These are phyloP conservation scores for Mesodorylaimus sp. DNA, from an alignment of 2,888 invertebrate genomes.

Conservation along the genomic window DNA sequence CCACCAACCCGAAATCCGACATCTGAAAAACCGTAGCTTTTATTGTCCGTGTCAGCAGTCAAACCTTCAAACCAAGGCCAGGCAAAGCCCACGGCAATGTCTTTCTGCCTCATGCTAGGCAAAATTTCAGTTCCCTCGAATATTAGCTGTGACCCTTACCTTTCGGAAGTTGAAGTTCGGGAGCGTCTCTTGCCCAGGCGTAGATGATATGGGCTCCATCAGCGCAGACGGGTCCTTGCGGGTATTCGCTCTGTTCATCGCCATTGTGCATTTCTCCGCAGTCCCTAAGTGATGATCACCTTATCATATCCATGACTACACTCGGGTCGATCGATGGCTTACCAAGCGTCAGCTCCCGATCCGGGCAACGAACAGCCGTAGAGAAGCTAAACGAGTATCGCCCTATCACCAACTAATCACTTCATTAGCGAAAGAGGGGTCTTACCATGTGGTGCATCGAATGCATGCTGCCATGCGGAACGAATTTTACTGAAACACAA, in stretches of 20 bases:
- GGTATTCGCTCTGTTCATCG: constrained; percentile 24
- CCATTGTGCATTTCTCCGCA: constrained; percentile 71
- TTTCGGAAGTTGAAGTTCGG: constrained; percentile 54
- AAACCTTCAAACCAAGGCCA: neutral
- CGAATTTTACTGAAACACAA: constrained; percentile 54
- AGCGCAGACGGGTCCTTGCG: constrained; percentile 51
- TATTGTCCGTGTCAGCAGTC: neutral
- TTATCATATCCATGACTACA: too few relatives aligned
- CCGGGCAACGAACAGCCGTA: too few relatives aligned
- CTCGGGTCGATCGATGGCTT: too few relatives aligned
- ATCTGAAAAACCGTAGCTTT: constrained; percentile 29
- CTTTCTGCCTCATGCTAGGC: too few relatives aligned
- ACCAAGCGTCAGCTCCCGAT: too few relatives aligned
- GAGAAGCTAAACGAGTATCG: too few relatives aligned
- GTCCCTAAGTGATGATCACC: constrained; percentile 41
- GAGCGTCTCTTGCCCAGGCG: constrained; percentile 85
- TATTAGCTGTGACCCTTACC: too few relatives aligned
- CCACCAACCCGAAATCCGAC: constrained; percentile 83
- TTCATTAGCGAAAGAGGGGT: constrained; percentile 74
- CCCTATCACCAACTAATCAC: too few relatives aligned
- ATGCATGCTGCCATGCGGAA: constrained; percentile 72
- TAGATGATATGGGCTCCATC: constrained; percentile 49
- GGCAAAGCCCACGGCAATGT: too few relatives aligned
- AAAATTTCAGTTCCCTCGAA: too few relatives aligned
- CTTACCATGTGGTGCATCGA: constrained; percentile 86